Base-by-base conservation (phyloP, 2,888 invertebrate genomes). In the Epiblema foenella region DNA sequence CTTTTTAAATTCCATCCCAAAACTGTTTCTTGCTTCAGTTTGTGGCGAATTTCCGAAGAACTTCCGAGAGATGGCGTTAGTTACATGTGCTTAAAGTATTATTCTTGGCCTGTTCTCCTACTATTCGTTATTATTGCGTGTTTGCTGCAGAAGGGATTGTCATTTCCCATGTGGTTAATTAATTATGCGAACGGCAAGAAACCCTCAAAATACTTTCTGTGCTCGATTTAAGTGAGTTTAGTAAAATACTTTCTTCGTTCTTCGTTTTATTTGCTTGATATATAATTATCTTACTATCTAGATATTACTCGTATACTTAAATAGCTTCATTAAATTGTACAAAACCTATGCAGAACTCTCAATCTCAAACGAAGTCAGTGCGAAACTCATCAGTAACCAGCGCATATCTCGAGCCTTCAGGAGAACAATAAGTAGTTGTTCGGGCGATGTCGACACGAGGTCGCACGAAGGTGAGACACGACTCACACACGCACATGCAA, bases 391-490 rank as follows among this genome's bases (percentile, higher is more conserved):
- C 90, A 89, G 90, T 91, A 92, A 86, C 84, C 92, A 79, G 83
- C 88, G 86, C 91, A 75, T 85, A 83, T 75, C 82, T 85, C 89
- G 83, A 89, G 89, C 90, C 90, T 89, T 89, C 89, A 83, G 85
- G 81, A 83, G 87, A 90, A 91, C 92, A 91, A 91, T 91, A 89
- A 88, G 87, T 87, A 87, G 87, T 85, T 85, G 85, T 85, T 79
- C 79, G 83, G 79, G 81, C 83, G 83, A 82, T 90, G 90, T 90
- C 87, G 91, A 92, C 89, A 81, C 91, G 93, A 92, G 93, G 93
- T 93, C 93, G 90, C 81, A 79, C 89, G 91, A 91, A 93, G 92
- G 93, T 93, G 92, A 93, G 85, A 90, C 89, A 87, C 87, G 83
- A 80, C 85, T 86, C 91, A 90, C 81, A 79, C 79, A 78, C 83